phyloP scores from a whole-genome alignment of 2,797 vertebrate genomes.

The Bovichtus variegatus region DNA sequence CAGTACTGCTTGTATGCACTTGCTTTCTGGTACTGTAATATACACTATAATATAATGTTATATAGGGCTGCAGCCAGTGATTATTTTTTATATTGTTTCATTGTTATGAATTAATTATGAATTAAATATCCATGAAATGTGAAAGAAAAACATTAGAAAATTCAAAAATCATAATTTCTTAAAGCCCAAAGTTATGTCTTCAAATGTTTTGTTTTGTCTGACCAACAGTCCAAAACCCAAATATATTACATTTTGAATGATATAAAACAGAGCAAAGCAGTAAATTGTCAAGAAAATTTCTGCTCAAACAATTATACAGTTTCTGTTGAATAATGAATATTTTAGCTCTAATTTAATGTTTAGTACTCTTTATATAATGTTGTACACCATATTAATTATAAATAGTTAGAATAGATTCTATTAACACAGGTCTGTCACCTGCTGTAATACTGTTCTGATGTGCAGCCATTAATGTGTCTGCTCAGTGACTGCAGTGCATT shows the following conservation, averaged over 20 bases:
- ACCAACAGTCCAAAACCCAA: neutral
- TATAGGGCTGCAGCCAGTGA: neutral
- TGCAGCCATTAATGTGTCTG: neutral
- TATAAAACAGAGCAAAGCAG: slow-evolving; percentile 1
- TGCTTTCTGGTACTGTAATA: neutral
- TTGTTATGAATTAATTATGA: neutral
- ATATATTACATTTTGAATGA: neutral
- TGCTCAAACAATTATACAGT: neutral
- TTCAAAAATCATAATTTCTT: neutral
- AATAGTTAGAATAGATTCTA: neutral
- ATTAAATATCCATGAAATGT: neutral
- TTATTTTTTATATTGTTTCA: neutral
- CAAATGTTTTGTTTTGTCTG: neutral
- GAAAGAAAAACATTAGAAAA: too few relatives aligned
- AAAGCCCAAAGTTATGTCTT: neutral
- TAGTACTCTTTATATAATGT: neutral
- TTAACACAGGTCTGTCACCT: neutral
- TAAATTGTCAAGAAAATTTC: neutral
- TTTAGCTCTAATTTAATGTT: neutral
- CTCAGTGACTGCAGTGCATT: neutral
- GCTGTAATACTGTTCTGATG: neutral
- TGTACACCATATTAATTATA: neutral
- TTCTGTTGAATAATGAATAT: neutral
- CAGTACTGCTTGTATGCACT: neutral
- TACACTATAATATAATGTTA: neutral